Evolutionary conservation across 2,888 invertebrate genomes (phyloP).

Genomic region (Vandiemenella viatica): DNA sequence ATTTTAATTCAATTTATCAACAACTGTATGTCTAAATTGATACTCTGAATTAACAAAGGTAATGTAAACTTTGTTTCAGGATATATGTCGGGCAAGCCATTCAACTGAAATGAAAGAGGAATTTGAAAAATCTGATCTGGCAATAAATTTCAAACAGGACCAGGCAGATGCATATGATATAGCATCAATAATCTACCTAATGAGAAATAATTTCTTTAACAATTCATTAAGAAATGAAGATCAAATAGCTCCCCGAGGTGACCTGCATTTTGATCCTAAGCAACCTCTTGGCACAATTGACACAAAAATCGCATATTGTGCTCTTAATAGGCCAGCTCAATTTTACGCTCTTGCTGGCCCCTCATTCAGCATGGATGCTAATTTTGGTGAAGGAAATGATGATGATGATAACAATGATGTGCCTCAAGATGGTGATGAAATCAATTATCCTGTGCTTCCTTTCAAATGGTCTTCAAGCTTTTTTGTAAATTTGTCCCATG

Average conservation of each 20-base stretch:
- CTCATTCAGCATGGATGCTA: slow-evolving; percentile 23
- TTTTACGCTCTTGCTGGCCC: slow-evolving; percentile 30
- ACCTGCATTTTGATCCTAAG: slow-evolving; percentile 34
- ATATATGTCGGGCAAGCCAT: slow-evolving; percentile 35
- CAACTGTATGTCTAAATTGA: not conserved
- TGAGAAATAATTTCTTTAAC: slow-evolving; percentile 40
- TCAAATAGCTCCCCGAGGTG: slow-evolving; percentile 41
- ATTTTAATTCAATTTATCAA: not conserved
- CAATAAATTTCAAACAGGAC: slow-evolving; percentile 36
- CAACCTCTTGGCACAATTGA: slow-evolving; percentile 28
- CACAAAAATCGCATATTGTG: slow-evolving; percentile 36
- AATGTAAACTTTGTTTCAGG: slow-evolving; percentile 18
- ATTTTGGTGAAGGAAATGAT: not conserved
- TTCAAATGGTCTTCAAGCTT: slow-evolving; percentile 62
- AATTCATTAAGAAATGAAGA: slow-evolving; percentile 41
- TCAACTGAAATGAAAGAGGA: slow-evolving; percentile 31
- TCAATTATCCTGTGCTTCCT: slow-evolving; percentile 40
- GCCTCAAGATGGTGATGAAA: slow-evolving; percentile 27
- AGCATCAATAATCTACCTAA: slow-evolving; percentile 34
- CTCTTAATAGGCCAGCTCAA: slow-evolving; percentile 21
- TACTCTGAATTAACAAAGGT: too few relatives aligned
- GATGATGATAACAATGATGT: not conserved
- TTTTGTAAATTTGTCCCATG: slow-evolving; percentile 44
- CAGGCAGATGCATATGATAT: slow-evolving; percentile 38
- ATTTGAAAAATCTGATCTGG: slow-evolving; percentile 33